Evolutionary conservation across 2,888 invertebrate genomes (phyloP).

Genomic region (Elysia crispata): DNA sequence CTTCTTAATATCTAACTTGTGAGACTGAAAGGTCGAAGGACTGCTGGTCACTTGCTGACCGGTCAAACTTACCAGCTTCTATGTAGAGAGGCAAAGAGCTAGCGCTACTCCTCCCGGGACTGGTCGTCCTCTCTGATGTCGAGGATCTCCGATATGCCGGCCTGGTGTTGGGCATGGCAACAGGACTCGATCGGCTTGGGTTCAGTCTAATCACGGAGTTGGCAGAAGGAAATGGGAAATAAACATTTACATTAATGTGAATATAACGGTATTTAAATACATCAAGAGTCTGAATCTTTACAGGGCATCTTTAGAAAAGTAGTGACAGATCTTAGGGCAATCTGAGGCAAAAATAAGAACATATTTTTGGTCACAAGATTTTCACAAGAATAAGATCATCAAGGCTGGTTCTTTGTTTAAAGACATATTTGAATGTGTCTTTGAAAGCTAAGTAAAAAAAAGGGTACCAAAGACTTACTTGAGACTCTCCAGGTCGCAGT

Average conservation of each 20-base stretch:
- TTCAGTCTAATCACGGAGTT: slow-evolving; percentile 59
- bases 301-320: no score
- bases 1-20: no score
- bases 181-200: slow-evolving; percentile 91
- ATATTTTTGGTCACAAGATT: background rate
- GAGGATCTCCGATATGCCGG: slow-evolving; percentile 70
- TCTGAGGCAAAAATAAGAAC: background rate
- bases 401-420: no score
- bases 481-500: slow-evolving; percentile 76
- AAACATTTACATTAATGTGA: no score
- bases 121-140: slow-evolving; percentile 64
- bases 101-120: slow-evolving; percentile 57
- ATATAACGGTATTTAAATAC: no score
- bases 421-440: no score
- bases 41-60: no score
- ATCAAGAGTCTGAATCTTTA: no score
- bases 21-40: no score
- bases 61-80: slow-evolving; percentile 64
- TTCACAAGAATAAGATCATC: background rate
- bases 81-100: slow-evolving; percentile 62
- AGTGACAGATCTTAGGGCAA: no score
- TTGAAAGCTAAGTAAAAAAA: no score
- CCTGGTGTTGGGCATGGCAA: slow-evolving; percentile 86
- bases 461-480: slow-evolving; percentile 64
- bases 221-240: no score